Evolutionary conservation across 1,140 invertebrate genomes (phyloP).

Genomic region (Drosophila takahashii): DNA sequence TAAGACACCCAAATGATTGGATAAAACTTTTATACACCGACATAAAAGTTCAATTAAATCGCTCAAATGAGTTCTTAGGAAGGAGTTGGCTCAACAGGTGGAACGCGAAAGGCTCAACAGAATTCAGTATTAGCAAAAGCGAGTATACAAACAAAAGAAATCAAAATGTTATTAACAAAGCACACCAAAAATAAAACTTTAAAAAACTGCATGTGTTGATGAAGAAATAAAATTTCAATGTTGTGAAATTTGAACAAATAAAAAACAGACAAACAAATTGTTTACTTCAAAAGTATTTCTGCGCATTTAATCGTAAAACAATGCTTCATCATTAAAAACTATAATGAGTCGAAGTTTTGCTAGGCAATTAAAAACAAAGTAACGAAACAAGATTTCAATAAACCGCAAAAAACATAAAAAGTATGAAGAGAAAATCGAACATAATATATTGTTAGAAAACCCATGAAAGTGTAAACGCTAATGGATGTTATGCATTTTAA

Average conservation of each 20-base stretch:
- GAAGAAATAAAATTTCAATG: constrained; percentile 64
- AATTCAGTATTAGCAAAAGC: constrained; percentile 31
- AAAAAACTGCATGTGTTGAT: constrained; percentile 57
- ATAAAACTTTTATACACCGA: constrained; percentile 59
- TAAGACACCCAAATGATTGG: constrained; percentile 73
- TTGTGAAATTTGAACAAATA: constrained; percentile 53
- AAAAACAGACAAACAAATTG: constrained; percentile 59
- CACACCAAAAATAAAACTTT: constrained; percentile 40
- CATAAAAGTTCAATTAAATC: constrained; percentile 32
- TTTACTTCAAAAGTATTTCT: constrained; percentile 82
- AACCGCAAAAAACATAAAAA: constrained; percentile 21
- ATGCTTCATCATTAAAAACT: constrained; percentile 31
- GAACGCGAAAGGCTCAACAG: constrained; percentile 43
- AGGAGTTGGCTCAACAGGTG: constrained; percentile 39
- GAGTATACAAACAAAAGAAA: constrained; percentile 48
- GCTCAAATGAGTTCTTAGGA: constrained; percentile 42
- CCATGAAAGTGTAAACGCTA: constrained; percentile 41
- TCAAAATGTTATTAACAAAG: constrained; percentile 57
- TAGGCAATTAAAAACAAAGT: constrained; percentile 39
- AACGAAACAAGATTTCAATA: constrained; percentile 48
- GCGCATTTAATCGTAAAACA: constrained; percentile 72
- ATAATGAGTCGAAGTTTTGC: constrained; percentile 52
- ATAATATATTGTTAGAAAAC: constrained; percentile 36
- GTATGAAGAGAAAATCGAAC: constrained; percentile 23
- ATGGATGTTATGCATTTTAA: constrained; percentile 58